phyloP scores from a whole-genome alignment of 1,140 invertebrate genomes.

The Drosophila dunni region DNA sequence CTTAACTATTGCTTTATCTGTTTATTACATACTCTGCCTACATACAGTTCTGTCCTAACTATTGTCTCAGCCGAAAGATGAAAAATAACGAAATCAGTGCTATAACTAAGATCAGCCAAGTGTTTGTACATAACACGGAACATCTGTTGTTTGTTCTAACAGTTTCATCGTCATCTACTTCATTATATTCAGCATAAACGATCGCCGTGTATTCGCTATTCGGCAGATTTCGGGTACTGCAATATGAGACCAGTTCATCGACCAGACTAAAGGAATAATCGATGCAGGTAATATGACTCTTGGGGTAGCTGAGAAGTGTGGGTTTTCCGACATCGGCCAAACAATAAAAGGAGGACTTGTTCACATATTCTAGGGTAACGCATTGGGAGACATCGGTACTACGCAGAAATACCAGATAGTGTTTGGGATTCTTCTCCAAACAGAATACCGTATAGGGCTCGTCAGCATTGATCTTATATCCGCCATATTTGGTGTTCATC shows the following conservation, averaged over 20 bases:
- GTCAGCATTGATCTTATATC: neutral
- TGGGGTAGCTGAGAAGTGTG: neutral
- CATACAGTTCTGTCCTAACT: neutral
- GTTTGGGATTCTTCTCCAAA: neutral
- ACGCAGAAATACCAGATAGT: constrained; percentile 17
- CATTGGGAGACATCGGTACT: neutral
- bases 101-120: constrained; percentile 1
- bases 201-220: constrained; percentile 13
- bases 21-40: neutral
- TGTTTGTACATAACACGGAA: neutral
- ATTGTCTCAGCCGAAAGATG: constrained; percentile 8
- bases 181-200: constrained; percentile 10
- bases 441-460: constrained; percentile 26
- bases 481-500: constrained; percentile 7
- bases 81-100: constrained; percentile 5
- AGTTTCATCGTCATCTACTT: neutral
- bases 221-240: neutral
- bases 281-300: constrained; percentile 5
- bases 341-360: neutral
- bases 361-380: neutral
- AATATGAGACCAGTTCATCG: constrained; percentile 21
- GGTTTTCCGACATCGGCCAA: neutral
- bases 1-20: constrained; percentile 1
- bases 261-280: constrained; percentile 14
- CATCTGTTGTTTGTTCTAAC: neutral